Base-by-base conservation (phyloP, 2,888 invertebrate species). In the Eupsilia transversa region DNA sequence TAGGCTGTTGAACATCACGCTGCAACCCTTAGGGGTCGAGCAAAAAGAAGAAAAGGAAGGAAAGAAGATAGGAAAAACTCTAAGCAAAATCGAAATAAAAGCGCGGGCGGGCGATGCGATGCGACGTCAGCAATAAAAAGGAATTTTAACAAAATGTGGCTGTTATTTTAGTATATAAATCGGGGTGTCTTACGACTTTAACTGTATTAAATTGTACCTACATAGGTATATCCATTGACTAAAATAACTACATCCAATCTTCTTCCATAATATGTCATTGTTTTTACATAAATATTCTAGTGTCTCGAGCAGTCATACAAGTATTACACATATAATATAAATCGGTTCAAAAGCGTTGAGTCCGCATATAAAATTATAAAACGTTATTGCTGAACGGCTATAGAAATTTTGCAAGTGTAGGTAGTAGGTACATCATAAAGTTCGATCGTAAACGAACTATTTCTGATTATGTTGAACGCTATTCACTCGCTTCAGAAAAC, bases 361-460 rank as follows among this genome's bases (percentile, higher is more conserved):
- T 70, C 84, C 72, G 72, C 69, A 80, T 78, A 83, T 84, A 84
- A 87, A 86, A 85, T 85, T 87, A 86, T 84, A 86, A 85, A 82
- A 82, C 84, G 89, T 92, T 91, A 93, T 91, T 77, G 90, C 85
- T 70, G 82, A 79, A 77, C 78, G 84, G 85, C 89, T 89, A 91
- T 93, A 92, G 88, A 89, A 87, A 91, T 93, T 93, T 93, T 89
- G 92, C 92, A 94, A 94, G 88, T 85, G 85, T n/a, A n/a, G n/a
- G n/a, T n/a, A n/a, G n/a, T n/a, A n/a, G n/a, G n/a, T 89, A 85
- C 87, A 89, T 84, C 91, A 91, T 94, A 94, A 94, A 94, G 89
- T 91, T 77, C 83, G 91, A 91, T 93, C 93, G 93, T 93, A 94
- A 94, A 93, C 91, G 87, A 90, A 92, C 91, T 91, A 92, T 94